Evolutionary conservation across 2,797 vertebrate species (phyloP).

Genomic region (Siniperca obscura): DNA sequence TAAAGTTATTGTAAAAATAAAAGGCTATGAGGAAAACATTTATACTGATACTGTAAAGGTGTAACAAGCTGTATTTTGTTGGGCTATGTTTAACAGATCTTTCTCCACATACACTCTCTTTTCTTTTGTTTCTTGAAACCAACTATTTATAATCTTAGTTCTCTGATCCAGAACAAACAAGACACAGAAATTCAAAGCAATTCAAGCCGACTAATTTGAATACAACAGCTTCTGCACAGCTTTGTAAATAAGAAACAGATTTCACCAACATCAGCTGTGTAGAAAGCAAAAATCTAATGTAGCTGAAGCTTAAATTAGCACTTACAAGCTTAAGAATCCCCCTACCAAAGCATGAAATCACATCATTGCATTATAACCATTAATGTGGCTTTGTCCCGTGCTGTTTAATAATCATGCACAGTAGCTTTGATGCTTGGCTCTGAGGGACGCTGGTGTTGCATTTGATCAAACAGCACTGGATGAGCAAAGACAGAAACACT

Average conservation of each 20-base stretch:
- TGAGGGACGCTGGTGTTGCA: slow-evolving; percentile 24
- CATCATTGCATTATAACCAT: slow-evolving; percentile 43
- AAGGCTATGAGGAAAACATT: neutral
- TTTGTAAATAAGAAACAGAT: slow-evolving; percentile 32
- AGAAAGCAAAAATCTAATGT: slow-evolving; percentile 8
- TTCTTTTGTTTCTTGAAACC: slow-evolving; percentile 29
- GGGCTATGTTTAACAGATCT: slow-evolving; percentile 11
- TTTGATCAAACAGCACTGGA: slow-evolving; percentile 42
- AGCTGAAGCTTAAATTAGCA: slow-evolving; percentile 33
- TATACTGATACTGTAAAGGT: slow-evolving; percentile 6
- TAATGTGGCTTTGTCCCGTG: slow-evolving; percentile 41
- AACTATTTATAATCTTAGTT: neutral
- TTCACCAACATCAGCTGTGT: slow-evolving; percentile 2
- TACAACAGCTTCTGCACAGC: neutral
- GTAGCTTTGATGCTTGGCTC: slow-evolving; percentile 44
- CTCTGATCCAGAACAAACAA: slow-evolving; percentile 9
- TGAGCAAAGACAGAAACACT: slow-evolving; percentile 21
- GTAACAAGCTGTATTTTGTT: slow-evolving; percentile 13
- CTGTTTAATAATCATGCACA: slow-evolving; percentile 42
- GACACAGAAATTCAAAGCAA: neutral
- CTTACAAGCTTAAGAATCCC: slow-evolving; percentile 6
- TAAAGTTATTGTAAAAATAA: neutral
- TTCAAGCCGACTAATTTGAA: slow-evolving; percentile 6
- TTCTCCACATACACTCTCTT: neutral
- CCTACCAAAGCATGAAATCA: slow-evolving; percentile 53